A percentile compares a stretch with the other conserved stretches of the same genome.
Evolutionary conservation across 2,113 vertebrate genomes (phyloP).

Genomic region (Psettodes erumei): DNA sequence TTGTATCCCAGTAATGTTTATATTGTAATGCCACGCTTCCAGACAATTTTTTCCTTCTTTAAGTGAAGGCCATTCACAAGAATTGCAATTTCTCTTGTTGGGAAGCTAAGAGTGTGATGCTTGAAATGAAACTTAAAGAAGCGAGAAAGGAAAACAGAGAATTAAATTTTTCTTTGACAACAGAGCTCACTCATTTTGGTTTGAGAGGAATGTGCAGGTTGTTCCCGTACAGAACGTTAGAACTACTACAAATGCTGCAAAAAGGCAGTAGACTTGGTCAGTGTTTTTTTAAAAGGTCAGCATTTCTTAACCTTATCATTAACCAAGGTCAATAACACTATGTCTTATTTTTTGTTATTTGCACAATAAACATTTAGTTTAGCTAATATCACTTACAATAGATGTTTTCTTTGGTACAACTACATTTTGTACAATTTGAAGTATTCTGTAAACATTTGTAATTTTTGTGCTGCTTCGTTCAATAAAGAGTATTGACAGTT

Average conservation of each 20-base stretch:
- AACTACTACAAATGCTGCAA: constrained; percentile 18
- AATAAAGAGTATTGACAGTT: constrained; percentile 66
- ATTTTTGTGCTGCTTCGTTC: constrained; percentile 68
- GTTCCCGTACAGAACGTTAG: constrained; percentile 12
- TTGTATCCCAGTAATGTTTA: constrained; percentile 63
- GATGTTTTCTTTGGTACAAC: constrained; percentile 57
- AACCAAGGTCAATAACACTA: constrained; percentile 64
- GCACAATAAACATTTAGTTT: constrained; percentile 65
- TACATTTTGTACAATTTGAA: constrained; percentile 72
- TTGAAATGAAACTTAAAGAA: no score
- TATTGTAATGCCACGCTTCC: constrained; percentile 18
- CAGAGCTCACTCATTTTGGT: constrained; percentile 8
- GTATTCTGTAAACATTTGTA: constrained; percentile 66
- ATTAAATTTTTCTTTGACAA: constrained; percentile 14
- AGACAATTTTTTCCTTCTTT: not conserved
- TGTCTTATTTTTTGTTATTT: constrained; percentile 70
- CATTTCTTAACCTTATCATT: constrained; percentile 53
- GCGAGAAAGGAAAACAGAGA: not conserved
- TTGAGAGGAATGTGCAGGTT: constrained; percentile 29
- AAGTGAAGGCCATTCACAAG: constrained; percentile 1
- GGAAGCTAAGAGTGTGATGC: not conserved
- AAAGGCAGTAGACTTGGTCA: not conserved
- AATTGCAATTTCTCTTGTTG: constrained; percentile 9
- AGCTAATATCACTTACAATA: constrained; percentile 38
- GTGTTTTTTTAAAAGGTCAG: constrained; percentile 41